A percentile compares a stretch with the other conserved stretches of the same genome.
phyloP scores from a whole-genome alignment of 2,888 invertebrate genomes.

The Trissoscelio sp. region DNA sequence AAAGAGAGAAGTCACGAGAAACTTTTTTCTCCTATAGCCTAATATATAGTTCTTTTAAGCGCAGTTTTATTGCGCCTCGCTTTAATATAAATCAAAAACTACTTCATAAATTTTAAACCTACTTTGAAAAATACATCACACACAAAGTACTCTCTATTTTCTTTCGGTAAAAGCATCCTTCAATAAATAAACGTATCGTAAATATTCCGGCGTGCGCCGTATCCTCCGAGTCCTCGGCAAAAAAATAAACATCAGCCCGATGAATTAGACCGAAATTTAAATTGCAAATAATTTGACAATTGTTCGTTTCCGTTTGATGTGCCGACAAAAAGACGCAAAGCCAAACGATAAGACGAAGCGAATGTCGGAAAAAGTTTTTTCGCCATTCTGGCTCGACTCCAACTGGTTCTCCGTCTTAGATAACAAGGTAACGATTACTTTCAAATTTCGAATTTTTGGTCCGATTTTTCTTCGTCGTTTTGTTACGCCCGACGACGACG shows the following conservation, averaged over 20 bases:
- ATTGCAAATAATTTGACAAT: conserved; percentile 58
- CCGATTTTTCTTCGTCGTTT: conserved; percentile 43
- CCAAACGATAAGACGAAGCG: conserved; percentile 56
- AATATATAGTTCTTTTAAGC: conserved; percentile 36
- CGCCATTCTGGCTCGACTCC: conserved; percentile 49
- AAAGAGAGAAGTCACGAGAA: conserved; percentile 21
- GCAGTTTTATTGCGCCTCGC: conserved; percentile 37
- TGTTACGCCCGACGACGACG: conserved; percentile 21
- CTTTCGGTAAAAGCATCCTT: conserved; percentile 53
- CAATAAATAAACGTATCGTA: conserved; percentile 62
- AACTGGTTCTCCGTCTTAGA: conserved; percentile 60
- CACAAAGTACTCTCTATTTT: conserved; percentile 51
- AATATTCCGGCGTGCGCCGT: conserved; percentile 24
- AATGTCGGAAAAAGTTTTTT: conserved; percentile 58
- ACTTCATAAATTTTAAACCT: conserved; percentile 55
- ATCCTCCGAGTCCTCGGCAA: not conserved
- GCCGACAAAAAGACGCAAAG: conserved; percentile 38
- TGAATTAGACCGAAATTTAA: conserved; percentile 58
- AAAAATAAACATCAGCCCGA: conserved; percentile 26
- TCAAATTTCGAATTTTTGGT: conserved; percentile 68
- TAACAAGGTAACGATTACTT: conserved; percentile 73
- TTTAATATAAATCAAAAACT: conserved; percentile 58
- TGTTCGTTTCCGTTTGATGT: conserved; percentile 38
- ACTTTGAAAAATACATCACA: conserved; percentile 59
- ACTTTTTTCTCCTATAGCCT: conserved; percentile 2